These are phyloP conservation scores for Odocoileus virginianus DNA, from an alignment of 2,113 vertebrate genomes.

Conservation along the genomic window DNA sequence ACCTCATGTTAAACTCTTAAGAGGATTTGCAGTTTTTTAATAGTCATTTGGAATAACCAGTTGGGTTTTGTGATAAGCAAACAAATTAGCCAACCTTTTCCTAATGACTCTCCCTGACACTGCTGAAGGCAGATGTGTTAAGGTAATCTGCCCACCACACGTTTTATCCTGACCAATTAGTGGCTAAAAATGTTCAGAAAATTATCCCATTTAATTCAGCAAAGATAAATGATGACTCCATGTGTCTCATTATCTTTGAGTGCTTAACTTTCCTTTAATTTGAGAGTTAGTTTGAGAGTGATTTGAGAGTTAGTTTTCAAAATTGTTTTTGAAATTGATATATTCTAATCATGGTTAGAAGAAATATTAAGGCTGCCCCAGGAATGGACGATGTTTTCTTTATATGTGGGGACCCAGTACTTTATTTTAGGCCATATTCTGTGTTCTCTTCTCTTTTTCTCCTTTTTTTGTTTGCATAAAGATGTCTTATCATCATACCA, in stretches of 20 bases:
- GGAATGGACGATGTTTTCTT: neutral
- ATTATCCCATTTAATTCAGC: slow-evolving; percentile 49
- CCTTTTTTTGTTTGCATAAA: neutral
- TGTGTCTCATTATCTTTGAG: neutral
- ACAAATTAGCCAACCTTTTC: slow-evolving; percentile 53
- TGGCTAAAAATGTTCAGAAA: slow-evolving; percentile 39
- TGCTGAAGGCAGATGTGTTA: slow-evolving; percentile 27
- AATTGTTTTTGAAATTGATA: slow-evolving; percentile 17
- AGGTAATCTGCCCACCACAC: slow-evolving; percentile 23
- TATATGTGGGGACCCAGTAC: neutral
- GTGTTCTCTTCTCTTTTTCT: neutral
- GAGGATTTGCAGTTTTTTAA: slow-evolving; percentile 57
- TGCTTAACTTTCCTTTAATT: neutral
- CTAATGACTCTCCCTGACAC: slow-evolving; percentile 40
- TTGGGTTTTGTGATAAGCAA: slow-evolving; percentile 51
- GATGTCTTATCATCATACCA: neutral
- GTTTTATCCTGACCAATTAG: slow-evolving; percentile 49
- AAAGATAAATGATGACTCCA: neutral
- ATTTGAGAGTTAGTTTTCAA: neutral
- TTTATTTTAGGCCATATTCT: neutral
- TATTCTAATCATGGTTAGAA: neutral
- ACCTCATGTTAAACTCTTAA: slow-evolving; percentile 29
- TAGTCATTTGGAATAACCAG: slow-evolving; percentile 40
- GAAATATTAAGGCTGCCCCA: neutral
- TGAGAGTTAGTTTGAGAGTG: neutral